Evolutionary conservation across 2,888 invertebrate genomes (phyloP).

Genomic region (Drosophila rellima): DNA sequence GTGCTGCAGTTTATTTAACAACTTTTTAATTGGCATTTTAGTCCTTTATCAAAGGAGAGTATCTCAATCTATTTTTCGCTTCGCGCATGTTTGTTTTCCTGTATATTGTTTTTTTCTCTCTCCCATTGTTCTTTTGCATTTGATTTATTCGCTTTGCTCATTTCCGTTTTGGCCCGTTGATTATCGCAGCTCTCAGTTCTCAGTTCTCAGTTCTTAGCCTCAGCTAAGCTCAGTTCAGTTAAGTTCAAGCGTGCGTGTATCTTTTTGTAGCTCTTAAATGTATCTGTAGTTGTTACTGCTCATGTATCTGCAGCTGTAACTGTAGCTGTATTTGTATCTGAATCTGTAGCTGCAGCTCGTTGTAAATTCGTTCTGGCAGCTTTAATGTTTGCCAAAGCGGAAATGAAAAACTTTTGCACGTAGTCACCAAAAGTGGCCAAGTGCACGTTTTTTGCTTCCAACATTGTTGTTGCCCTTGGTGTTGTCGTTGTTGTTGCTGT

Average conservation of each 20-base stretch:
- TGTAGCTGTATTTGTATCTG: slow-evolving; percentile 23
- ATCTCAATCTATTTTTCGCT: slow-evolving; percentile 10
- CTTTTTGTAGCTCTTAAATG: slow-evolving; percentile 26
- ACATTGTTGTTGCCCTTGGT: slow-evolving; percentile 30
- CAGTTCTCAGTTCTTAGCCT: slow-evolving; percentile 6
- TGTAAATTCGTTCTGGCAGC: slow-evolving; percentile 77
- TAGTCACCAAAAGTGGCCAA: slow-evolving; percentile 78
- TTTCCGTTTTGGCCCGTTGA: slow-evolving; percentile 69
- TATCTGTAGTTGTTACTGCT: slow-evolving; percentile 18
- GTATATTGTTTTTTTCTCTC: slow-evolving; percentile 11
- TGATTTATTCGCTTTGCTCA: slow-evolving; percentile 74
- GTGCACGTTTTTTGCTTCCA: slow-evolving; percentile 61
- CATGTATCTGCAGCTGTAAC: slow-evolving; percentile 12
- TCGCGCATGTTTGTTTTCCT: slow-evolving; percentile 2
- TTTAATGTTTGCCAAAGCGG: slow-evolving; percentile 82
- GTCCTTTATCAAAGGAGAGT: slow-evolving; percentile 1
- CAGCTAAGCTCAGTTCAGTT: slow-evolving; percentile 18
- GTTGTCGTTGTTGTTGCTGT: slow-evolving; percentile 18
- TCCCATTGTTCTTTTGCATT: slow-evolving; percentile 50
- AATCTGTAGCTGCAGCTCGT: slow-evolving; percentile 44
- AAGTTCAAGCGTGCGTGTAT: slow-evolving; percentile 56
- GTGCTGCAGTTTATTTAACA: slow-evolving; percentile 4
- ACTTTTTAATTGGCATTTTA: slow-evolving; percentile 23
- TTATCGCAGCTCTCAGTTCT: slow-evolving; percentile 56
- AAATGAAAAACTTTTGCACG: slow-evolving; percentile 82